Conservation (phyloP, 37 sponge, comb jelly and placozoan species). For the Beroe forskalii region DNA sequence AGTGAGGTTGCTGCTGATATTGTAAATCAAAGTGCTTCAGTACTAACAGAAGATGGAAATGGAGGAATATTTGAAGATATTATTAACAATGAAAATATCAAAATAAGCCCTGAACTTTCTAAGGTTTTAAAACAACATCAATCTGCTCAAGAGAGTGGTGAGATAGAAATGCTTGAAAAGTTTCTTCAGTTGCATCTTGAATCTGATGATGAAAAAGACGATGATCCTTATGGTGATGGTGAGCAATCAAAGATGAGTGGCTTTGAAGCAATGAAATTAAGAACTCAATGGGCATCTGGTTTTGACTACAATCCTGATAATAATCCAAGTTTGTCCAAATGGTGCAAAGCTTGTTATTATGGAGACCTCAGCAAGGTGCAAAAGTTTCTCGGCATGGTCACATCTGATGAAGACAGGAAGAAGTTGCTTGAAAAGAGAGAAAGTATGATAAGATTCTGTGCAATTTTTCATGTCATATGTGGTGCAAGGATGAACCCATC, state of each 20-base stretch:
- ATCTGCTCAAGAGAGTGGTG: not conserved
- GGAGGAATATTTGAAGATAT: not conserved
- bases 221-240: conserved; percentile 56
- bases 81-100: not conserved
- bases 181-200: not conserved
- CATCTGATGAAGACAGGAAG: not conserved
- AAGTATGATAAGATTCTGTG: conserved; percentile 57
- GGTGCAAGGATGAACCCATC: conserved; percentile 10
- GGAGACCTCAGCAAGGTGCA: not conserved
- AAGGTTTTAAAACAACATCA: conserved; percentile 18
- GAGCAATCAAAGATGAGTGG: conserved; percentile 2
- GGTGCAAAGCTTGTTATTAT: conserved; percentile 28
- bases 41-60: not conserved
- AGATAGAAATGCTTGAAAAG: conserved; percentile 1
- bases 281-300: conserved; percentile 31
- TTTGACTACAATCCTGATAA: conserved; percentile 55
- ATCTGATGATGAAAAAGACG: too few species aligned
- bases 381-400: not conserved
- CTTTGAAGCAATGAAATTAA: conserved; percentile 1
- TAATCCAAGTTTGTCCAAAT: not conserved
- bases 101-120: not conserved
- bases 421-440: conserved; percentile 43
- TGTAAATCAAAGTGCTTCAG: not conserved
- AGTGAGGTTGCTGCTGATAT: not conserved
- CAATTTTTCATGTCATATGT: conserved; percentile 23